Evolutionary conservation across 2,113 vertebrate species (phyloP).

Genomic region (Lota lota): DNA sequence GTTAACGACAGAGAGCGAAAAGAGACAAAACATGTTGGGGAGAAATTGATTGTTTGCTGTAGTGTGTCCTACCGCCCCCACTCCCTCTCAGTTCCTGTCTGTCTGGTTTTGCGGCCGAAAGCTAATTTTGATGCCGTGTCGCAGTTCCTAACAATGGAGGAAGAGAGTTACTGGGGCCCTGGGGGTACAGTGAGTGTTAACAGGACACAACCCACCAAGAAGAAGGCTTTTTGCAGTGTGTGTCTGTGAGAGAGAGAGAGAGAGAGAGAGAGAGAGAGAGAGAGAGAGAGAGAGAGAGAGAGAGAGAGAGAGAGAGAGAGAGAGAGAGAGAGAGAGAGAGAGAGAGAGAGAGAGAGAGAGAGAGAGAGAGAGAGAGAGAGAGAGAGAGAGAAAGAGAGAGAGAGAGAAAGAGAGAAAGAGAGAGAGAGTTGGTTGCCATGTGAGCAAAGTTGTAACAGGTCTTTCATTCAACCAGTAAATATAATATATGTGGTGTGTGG

Average conservation of each 20-base stretch:
- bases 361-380: no score
- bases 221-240: no score
- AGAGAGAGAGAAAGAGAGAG: constrained; percentile 4
- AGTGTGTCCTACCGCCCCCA: constrained; percentile 3
- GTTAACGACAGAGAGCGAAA: constrained; percentile 40
- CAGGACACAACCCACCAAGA: neutral
- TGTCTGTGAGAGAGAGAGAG: no score
- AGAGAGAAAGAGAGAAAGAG: no score
- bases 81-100: constrained; percentile 56
- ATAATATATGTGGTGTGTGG: neutral
- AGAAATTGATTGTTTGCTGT: constrained; percentile 61
- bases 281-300: no score
- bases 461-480: no score
- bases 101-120: constrained; percentile 48
- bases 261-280: no score
- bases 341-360: no score
- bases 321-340: no score
- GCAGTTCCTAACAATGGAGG: constrained; percentile 52
- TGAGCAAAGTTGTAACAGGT: no score
- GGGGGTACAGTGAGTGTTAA: constrained; percentile 16
- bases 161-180: neutral
- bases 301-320: no score
- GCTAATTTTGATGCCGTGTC: constrained; percentile 57
- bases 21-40: constrained; percentile 28
- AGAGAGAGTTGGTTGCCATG: no score